phyloP scores from a whole-genome alignment of 2,888 invertebrate genomes.

The Abrostola tripartita region DNA sequence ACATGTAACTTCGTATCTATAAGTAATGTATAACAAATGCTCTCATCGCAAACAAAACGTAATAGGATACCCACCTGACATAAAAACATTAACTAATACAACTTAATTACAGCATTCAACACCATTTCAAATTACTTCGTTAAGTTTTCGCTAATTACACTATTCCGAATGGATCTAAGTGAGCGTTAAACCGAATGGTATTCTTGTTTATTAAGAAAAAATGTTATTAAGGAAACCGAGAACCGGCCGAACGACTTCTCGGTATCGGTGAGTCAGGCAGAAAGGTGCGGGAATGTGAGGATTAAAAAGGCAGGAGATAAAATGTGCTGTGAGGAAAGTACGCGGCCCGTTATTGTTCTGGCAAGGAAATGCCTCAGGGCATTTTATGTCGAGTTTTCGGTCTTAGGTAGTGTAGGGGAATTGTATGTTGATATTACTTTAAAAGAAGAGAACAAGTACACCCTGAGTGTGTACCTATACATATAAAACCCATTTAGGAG shows the following conservation, averaged over 20 bases:
- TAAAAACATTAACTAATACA: slow-evolving; percentile 11
- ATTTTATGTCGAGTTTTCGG: background rate
- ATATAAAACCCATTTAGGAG: too few species aligned
- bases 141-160: slow-evolving; percentile 32
- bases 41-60: too few species aligned
- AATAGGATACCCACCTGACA: too few species aligned
- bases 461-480: too few species aligned
- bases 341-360: slow-evolving; percentile 6
- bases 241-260: slow-evolving; percentile 56
- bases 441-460: too few species aligned
- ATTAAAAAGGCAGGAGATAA: slow-evolving; percentile 14
- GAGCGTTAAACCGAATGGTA: slow-evolving; percentile 39
- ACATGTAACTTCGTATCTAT: too few species aligned
- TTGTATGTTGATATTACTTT: too few species aligned
- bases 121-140: slow-evolving; percentile 19
- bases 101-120: slow-evolving; percentile 40
- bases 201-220: slow-evolving; percentile 40
- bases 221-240: slow-evolving; percentile 60
- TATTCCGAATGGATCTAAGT: slow-evolving; percentile 38
- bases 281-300: slow-evolving; percentile 45
- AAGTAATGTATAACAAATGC: too few species aligned
- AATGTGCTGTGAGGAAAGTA: slow-evolving; percentile 21
- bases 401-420: background rate
- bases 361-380: background rate
- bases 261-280: slow-evolving; percentile 64